Percentiles rank a stretch among this genome's conserved stretches.
phyloP scores from a whole-genome alignment of 2,113 vertebrate genomes.

The Pluvianellus socialis region DNA sequence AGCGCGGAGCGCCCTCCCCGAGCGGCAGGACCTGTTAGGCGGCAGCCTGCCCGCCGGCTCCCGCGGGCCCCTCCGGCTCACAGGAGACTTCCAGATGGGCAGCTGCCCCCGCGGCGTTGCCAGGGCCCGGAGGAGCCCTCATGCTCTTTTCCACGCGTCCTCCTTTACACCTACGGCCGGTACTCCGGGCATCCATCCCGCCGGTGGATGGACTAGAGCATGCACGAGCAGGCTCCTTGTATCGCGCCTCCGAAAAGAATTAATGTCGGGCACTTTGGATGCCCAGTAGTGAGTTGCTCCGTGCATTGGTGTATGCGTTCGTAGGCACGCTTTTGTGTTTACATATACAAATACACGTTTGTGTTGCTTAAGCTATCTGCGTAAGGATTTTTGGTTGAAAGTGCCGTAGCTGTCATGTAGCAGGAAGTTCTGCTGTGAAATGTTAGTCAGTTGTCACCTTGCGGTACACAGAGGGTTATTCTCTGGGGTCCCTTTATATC shows the following conservation, averaged over 20 bases:
- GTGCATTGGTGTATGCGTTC: accelerated
- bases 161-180: neutral
- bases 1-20: neutral
- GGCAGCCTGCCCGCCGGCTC: neutral
- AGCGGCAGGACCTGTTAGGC: neutral
- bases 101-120: neutral
- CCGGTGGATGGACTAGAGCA: accelerated
- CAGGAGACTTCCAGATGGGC: accelerated
- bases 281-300: neutral
- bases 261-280: neutral
- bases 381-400: neutral
- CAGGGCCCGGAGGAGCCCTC: neutral
- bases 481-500: neutral
- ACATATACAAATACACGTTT: accelerated
- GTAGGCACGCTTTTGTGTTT: accelerated
- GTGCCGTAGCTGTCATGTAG: neutral
- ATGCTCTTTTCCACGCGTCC: accelerated
- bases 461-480: neutral
- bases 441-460: neutral
- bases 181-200: neutral
- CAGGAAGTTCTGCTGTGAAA: neutral
- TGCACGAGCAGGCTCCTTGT: accelerated
- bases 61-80: neutral
- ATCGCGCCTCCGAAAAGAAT: neutral
- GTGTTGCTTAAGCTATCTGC: neutral